Evolutionary conservation across 2,888 invertebrate species (phyloP), one percentile per base, ranked within the genome.

Genomic region (Heliconius cydno): DNA sequence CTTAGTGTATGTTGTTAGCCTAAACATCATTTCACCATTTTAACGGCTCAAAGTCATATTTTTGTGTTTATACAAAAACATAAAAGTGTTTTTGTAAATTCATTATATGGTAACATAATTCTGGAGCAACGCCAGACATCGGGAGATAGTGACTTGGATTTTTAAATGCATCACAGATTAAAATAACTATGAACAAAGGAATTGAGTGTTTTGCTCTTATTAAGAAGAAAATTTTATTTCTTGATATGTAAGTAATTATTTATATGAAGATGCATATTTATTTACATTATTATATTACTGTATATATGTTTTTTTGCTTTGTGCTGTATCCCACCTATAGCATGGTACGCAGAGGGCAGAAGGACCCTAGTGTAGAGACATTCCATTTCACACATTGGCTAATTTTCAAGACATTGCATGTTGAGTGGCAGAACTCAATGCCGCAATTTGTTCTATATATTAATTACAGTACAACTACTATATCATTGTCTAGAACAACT

Each of bases 121-220:
- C 68, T 79, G 78, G 78, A 74, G 41, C 19, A 9, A 13, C 3
- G 78, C 78, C 78, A 79, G 74, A 25, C 28, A 25, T 22, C 22
- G 22, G 41, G 75, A 75, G 57, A 74, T 78, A 74, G 74, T 79
- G 79, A 79, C 79, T 79, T 68, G 67, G 30, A 68, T 75, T 79
- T 79, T 79, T 75, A 75, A 74, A 79, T 79, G 68, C 57, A 75
- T 70, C 74, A 75, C 67, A 70, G 79, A 79, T 79, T 63, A 63
- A 79, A 79, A 75, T 79, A 79, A 70, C 79, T 41, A 63, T 28
- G 60, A 74, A 79, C 79, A 79, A 79, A 79, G 74, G 38, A 38
- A 75, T 60, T 12, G 12, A 46, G 9, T 12, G 12, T 65, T 67
- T 41, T 28, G 52, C 38, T 66, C 41, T 34, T 22, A 38, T 38